Evolutionary conservation across 1,140 invertebrate species (phyloP), one percentile per base, ranked within the genome.

Genomic region (Drosophila arawakana): DNA sequence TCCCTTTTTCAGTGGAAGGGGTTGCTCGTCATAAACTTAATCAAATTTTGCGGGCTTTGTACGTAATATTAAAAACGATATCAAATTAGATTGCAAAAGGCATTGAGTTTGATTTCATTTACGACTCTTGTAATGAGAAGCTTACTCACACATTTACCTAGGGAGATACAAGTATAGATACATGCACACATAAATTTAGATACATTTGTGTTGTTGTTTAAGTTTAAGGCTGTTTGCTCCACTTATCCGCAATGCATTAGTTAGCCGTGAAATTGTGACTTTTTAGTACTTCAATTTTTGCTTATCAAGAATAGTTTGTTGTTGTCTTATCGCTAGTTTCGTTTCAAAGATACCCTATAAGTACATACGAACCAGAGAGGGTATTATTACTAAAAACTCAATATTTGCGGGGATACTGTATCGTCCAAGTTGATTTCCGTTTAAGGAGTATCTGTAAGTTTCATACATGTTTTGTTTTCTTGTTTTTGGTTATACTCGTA

Each of bases 31-130:
- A 66, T 81, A 78, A 74, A 81, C 44, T 65, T 82, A 81, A 85
- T 82, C 68, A 81, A 81, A 35, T 50, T 57, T 30, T 62, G 52
- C 73, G 69, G 37, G 50, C 25, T 63, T 57, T 73, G 37, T 67
- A 55, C 46, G 54, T 73, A 71, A 76, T 75, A 75, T 58, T 59
- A 61, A 67, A 67, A 70, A 11, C 69, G 81, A 83, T 86, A 76
- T 65, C 54, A 60, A 10, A 15, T 66, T 76, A 80, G 83, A 73
- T 86, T 67, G 62, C 81, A 79, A 50, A 58, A 65, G 80, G 46
- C 83, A 88, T 83, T 86, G 81, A 60, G 71, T 49, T 60, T 7
- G 60, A 58, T 75, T 73, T 46, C 59, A 58, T 75, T 63, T 66
- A 46, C 52, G 39, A 9, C 39, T 35, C 61, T 71, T 73, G 69